Conservation (phyloP, 2,797 vertebrate species). For the Cryptoblepharus egeriae region DNA sequence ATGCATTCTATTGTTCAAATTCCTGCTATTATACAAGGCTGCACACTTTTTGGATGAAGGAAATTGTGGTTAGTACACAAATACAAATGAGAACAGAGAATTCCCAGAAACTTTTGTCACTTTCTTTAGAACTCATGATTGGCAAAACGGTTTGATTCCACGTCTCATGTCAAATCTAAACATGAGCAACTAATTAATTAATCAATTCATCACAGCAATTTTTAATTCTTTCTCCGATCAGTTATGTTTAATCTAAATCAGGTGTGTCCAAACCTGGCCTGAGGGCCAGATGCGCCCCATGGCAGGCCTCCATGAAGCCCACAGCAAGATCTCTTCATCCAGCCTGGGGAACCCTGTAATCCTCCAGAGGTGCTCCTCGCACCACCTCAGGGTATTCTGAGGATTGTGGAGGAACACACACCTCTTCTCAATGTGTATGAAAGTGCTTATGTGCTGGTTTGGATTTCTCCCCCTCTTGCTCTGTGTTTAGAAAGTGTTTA, state of each 20-base stretch:
- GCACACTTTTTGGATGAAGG: slow-evolving; percentile 34
- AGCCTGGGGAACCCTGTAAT: no score
- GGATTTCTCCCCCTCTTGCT: no score
- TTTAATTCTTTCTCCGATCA: background rate
- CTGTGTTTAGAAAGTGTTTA: no score
- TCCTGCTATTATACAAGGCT: slow-evolving; percentile 36
- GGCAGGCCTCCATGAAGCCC: no score
- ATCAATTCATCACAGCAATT: background rate
- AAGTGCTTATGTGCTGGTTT: no score
- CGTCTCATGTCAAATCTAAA: slow-evolving; percentile 46
- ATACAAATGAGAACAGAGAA: slow-evolving; percentile 20
- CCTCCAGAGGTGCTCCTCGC: no score
- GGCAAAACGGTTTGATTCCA: slow-evolving; percentile 22
- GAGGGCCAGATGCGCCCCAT: no score
- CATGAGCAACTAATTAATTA: slow-evolving; percentile 29
- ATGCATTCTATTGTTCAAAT: slow-evolving; percentile 40
- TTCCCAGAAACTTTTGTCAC: slow-evolving; percentile 28
- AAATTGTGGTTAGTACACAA: slow-evolving; percentile 42
- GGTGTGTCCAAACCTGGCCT: no score
- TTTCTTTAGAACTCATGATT: slow-evolving; percentile 10
- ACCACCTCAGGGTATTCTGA: no score
- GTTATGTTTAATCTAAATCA: background rate
- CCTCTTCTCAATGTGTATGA: no score
- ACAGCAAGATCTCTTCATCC: no score
- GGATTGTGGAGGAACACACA: no score